A percentile compares a stretch with the other conserved stretches of the same genome.
Evolutionary conservation across 2,113 vertebrate genomes (phyloP).

Genomic region (Sinocyclocheilus maitianheensis): DNA sequence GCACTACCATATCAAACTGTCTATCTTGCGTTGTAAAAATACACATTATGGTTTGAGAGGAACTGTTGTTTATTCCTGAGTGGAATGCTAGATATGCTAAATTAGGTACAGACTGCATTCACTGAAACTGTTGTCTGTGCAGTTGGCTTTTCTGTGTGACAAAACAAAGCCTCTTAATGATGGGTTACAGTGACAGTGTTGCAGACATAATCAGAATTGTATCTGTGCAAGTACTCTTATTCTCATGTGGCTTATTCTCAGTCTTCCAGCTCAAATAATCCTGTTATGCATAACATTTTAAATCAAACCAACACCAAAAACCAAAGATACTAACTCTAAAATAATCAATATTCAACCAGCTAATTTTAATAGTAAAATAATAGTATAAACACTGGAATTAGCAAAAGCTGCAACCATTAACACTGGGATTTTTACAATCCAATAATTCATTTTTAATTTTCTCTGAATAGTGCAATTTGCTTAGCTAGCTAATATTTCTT

Average conservation of each 20-base stretch:
- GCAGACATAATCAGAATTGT: slow-evolving; percentile 24
- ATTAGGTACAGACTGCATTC: slow-evolving; percentile 25
- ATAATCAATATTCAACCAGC: background rate
- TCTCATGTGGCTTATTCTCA: background rate
- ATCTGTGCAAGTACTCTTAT: slow-evolving; percentile 5
- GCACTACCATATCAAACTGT: background rate
- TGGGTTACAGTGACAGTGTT: slow-evolving; percentile 6
- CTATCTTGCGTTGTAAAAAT: slow-evolving; percentile 23
- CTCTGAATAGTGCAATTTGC: background rate
- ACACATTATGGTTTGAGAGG: slow-evolving; percentile 39
- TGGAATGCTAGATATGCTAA: slow-evolving; percentile 22
- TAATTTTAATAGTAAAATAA: background rate
- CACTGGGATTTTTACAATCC: background rate
- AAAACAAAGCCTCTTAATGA: slow-evolving; percentile 49
- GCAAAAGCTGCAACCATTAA: background rate
- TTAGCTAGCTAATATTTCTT: no score
- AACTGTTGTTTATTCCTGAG: slow-evolving; percentile 37
- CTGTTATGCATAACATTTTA: background rate
- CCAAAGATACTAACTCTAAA: background rate
- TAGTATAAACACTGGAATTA: background rate
- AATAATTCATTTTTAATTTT: background rate
- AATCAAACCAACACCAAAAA: background rate
- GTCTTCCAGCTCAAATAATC: background rate
- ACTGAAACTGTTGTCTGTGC: slow-evolving; percentile 32
- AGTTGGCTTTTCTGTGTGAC: slow-evolving; percentile 48